Conservation (phyloP, 2,797 vertebrate genomes). For the Vespertilio murinus region DNA sequence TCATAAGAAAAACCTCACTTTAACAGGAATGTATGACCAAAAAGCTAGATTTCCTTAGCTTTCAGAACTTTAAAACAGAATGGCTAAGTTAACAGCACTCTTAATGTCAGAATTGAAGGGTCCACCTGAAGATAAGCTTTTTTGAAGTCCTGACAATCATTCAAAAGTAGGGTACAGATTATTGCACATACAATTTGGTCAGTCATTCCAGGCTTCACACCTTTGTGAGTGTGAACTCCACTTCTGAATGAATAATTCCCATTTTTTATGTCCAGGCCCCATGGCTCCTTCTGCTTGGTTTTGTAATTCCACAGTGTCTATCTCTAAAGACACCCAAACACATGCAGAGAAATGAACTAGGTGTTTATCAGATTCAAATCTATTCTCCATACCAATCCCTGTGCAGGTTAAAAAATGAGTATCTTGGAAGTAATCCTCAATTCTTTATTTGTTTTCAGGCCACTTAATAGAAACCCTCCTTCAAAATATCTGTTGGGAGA, state of each 20-base stretch:
- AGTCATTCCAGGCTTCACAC: background rate
- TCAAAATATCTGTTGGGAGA: background rate
- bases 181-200: rapidly evolving
- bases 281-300: no score
- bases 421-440: background rate
- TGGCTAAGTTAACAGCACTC: background rate
- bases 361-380: background rate
- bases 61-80: background rate
- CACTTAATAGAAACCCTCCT: background rate
- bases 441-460: background rate
- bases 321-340: background rate
- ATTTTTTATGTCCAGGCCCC: background rate
- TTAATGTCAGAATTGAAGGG: background rate
- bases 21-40: background rate
- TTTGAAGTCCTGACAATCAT: background rate
- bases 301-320: background rate
- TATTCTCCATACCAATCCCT: background rate
- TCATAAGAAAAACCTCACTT: background rate
- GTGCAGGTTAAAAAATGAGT: background rate
- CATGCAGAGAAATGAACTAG: background rate
- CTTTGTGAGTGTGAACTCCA: rapidly evolving
- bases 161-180: background rate
- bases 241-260: background rate
- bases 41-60: background rate
- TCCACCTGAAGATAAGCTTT: background rate